phyloP scores from a whole-genome alignment of 2,888 invertebrate genomes.

The Steinernema scapterisci region DNA sequence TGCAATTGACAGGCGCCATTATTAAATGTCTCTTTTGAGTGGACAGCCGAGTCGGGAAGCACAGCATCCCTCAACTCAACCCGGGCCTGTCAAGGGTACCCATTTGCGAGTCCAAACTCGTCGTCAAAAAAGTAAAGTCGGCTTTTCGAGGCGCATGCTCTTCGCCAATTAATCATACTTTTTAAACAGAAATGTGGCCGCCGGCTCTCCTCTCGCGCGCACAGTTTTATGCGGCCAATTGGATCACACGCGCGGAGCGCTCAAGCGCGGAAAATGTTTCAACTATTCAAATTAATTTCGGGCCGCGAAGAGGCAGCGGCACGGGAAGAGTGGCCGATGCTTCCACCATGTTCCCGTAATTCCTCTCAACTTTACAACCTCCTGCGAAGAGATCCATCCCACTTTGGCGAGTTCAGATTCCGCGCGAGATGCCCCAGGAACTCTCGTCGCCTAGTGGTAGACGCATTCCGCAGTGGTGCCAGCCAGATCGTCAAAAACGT shows the following conservation, averaged over 20 bases:
- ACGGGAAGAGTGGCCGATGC: background rate
- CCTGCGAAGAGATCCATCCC: background rate
- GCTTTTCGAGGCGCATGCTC: background rate
- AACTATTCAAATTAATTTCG: constrained; percentile 32
- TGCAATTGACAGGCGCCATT: constrained; percentile 29
- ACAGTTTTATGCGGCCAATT: constrained; percentile 27
- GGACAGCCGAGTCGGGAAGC: background rate
- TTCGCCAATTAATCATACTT: constrained; percentile 29
- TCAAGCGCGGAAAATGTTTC: constrained; percentile 31
- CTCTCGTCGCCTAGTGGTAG: background rate
- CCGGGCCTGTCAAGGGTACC: background rate
- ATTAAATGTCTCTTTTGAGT: constrained; percentile 20
- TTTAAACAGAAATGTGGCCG: background rate
- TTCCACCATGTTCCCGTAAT: constrained; percentile 23
- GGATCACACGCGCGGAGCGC: constrained; percentile 25
- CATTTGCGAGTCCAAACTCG: constrained; percentile 17
- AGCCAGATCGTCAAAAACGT: background rate
- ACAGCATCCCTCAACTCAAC: no score
- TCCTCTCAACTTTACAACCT: constrained; percentile 1
- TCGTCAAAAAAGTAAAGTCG: constrained; percentile 16
- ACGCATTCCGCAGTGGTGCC: background rate
- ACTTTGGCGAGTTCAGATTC: background rate
- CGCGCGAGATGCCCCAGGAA: background rate
- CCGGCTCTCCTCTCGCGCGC: background rate
- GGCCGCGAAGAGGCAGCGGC: background rate